Evolutionary conservation across 2,797 vertebrate species (phyloP).

Genomic region (Otus scops): DNA sequence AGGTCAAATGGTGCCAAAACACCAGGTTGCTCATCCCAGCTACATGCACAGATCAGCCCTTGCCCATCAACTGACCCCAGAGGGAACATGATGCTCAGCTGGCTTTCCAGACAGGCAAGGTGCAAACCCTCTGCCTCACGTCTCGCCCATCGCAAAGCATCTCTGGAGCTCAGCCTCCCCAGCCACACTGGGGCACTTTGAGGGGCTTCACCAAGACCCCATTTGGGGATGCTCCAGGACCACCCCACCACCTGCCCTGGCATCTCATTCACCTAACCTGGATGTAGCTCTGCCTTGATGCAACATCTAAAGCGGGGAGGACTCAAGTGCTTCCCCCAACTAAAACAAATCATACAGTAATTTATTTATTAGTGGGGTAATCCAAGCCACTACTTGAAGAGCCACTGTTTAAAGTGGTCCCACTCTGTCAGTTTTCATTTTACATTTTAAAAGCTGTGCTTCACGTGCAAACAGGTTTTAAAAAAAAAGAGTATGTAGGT

Average conservation of each 20-base stretch:
- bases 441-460: neutral
- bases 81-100: neutral
- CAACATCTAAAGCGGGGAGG: rapidly evolving
- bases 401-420: neutral
- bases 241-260: too few relatives aligned
- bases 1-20: neutral
- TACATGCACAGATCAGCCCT: neutral
- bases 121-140: rapidly evolving
- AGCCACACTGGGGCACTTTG: too few relatives aligned
- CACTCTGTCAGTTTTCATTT: neutral
- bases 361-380: neutral
- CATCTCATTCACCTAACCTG: rapidly evolving
- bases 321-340: neutral
- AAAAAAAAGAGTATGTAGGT: neutral
- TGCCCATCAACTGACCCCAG: neutral
- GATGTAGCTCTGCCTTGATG: rapidly evolving
- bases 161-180: neutral
- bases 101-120: neutral
- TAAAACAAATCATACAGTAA: neutral
- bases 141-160: neutral
- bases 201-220: rapidly evolving
- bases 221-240: neutral
- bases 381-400: neutral
- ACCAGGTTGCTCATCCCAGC: neutral
- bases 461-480: rapidly evolving